These are phyloP conservation scores for Lycocerus yunnanus DNA, from an alignment of 2,888 invertebrate genomes.

Conservation along the genomic window DNA sequence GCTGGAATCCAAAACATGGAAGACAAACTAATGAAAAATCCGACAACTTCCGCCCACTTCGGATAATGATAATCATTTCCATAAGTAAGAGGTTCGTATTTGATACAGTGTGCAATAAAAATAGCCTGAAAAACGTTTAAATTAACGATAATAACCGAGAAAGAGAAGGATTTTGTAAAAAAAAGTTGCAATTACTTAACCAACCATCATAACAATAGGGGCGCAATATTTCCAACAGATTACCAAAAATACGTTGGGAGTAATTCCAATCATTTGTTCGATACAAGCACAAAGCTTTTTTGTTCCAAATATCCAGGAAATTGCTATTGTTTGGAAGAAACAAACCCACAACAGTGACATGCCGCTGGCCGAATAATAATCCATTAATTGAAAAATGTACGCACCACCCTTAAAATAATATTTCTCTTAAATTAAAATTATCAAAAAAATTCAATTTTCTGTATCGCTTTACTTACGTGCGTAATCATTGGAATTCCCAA, in stretches of 20 bases:
- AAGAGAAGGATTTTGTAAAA: neutral
- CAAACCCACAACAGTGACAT: conserved; percentile 65
- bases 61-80: conserved; percentile 63
- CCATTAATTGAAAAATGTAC: conserved; percentile 89
- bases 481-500: conserved; percentile 87
- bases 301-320: conserved; percentile 65
- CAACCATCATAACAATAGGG: conserved; percentile 64
- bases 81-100: conserved; percentile 64
- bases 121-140: conserved; percentile 58
- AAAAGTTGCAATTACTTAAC: conserved; percentile 39
- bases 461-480: conserved; percentile 61
- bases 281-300: conserved; percentile 64
- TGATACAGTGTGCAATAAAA: conserved; percentile 64
- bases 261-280: conserved; percentile 66
- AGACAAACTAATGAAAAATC: conserved; percentile 63
- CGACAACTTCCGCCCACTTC: conserved; percentile 64
- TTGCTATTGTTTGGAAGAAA: conserved; percentile 65
- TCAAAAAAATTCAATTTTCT: neutral
- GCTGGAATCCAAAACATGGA: conserved; percentile 71
- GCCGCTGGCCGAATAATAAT: conserved; percentile 67
- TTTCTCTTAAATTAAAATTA: neutral
- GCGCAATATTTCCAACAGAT: conserved; percentile 65
- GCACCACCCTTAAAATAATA: conserved; percentile 74
- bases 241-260: conserved; percentile 60
- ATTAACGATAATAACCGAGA: neutral